Percentiles rank a stretch among this genome's conserved stretches.
These are phyloP conservation scores for Cephalopholis sonnerati DNA, from an alignment of 2,113 vertebrate genomes.

Conservation along the genomic window DNA sequence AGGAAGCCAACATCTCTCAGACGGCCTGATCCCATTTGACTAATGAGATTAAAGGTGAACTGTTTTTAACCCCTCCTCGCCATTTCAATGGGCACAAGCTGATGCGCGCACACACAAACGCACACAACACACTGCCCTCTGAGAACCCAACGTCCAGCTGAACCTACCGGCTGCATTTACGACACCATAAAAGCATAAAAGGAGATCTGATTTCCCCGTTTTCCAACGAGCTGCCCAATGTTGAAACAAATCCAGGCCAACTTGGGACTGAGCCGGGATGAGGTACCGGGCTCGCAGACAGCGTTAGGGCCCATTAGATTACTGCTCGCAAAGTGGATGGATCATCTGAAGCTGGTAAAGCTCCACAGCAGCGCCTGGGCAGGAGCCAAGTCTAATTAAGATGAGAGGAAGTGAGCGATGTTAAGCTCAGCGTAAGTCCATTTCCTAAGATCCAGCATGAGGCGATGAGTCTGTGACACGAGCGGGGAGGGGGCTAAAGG, in stretches of 20 bases:
- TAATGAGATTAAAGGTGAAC: slow-evolving; percentile 77
- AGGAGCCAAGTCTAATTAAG: slow-evolving; percentile 75
- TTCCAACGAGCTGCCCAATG: neutral
- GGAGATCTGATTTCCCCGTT: slow-evolving; percentile 23
- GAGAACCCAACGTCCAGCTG: slow-evolving; percentile 3
- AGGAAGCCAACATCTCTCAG: slow-evolving; percentile 46
- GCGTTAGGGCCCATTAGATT: slow-evolving; percentile 60
- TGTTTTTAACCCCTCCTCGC: slow-evolving; percentile 53
- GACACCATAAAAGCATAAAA: slow-evolving; percentile 34
- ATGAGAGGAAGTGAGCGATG: slow-evolving; percentile 73
- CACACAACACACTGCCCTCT: neutral
- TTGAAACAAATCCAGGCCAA: slow-evolving; percentile 27
- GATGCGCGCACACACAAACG: slow-evolving; percentile 2
- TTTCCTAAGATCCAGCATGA: slow-evolving; percentile 37
- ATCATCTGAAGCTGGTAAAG: slow-evolving; percentile 63
- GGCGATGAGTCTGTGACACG: slow-evolving; percentile 48
- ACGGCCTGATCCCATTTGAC: slow-evolving; percentile 72
- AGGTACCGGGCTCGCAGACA: slow-evolving; percentile 11
- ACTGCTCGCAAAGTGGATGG: slow-evolving; percentile 60
- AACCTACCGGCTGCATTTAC: slow-evolving; percentile 18
- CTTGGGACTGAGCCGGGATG: slow-evolving; percentile 9
- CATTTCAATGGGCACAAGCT: slow-evolving; percentile 47
- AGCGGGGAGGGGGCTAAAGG: slow-evolving; percentile 7
- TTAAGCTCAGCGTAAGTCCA: slow-evolving; percentile 66
- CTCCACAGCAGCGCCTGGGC: slow-evolving; percentile 32